Evolutionary conservation across 2,797 vertebrate genomes (phyloP).

Genomic region (Pterois miles): DNA sequence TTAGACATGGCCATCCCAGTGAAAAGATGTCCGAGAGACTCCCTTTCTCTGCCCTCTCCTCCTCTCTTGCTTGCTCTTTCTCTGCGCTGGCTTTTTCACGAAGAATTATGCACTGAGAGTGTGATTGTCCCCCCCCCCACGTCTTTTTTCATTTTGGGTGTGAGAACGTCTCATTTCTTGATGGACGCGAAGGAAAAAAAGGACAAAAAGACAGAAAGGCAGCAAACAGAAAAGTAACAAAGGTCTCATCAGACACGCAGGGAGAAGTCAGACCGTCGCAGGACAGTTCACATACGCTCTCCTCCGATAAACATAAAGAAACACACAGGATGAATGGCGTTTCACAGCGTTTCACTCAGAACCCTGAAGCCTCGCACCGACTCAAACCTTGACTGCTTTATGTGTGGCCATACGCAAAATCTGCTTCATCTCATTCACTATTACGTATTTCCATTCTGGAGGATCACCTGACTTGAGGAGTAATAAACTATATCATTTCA

Average conservation of each 20-base stretch:
- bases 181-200: conserved; percentile 39
- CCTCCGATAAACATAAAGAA: conserved; percentile 17
- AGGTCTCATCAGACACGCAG: conserved; percentile 70
- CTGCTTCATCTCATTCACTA: neutral
- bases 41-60: conserved; percentile 52
- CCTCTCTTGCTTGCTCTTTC: conserved; percentile 49
- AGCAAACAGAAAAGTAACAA: conserved; percentile 64
- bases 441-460: neutral
- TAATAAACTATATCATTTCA: neutral
- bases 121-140: conserved; percentile 33
- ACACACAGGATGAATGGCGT: conserved; percentile 30
- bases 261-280: conserved; percentile 61
- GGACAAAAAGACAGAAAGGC: conserved; percentile 59
- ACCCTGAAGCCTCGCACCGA: neutral
- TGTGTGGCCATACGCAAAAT: neutral
- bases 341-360: neutral
- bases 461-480: neutral
- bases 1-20: conserved; percentile 80
- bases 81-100: conserved; percentile 59
- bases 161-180: conserved; percentile 72
- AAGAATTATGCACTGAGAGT: conserved; percentile 68
- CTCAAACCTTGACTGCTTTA: neutral
- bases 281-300: conserved; percentile 50
- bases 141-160: conserved; percentile 57
- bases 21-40: conserved; percentile 72